Evolutionary conservation across 1,140 invertebrate species (phyloP), one percentile per base, ranked within the genome.

Genomic region (Drosophila auraria): DNA sequence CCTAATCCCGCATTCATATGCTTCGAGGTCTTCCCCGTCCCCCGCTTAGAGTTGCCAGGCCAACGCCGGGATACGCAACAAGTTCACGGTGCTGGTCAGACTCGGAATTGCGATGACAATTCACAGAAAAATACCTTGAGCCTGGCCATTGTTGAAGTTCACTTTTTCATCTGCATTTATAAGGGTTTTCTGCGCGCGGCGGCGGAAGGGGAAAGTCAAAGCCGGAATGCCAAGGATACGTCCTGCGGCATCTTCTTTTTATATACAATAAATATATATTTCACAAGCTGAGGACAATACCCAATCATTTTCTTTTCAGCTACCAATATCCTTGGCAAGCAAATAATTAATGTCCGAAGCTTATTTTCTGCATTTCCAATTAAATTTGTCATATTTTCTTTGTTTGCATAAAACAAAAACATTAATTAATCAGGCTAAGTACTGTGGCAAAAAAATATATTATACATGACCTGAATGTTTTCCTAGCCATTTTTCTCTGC

Each of bases 371-470:
- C 11, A 23, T 45, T 63, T 66, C 17, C 63, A 57, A 57, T 57
- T 23, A 40, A 57, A 57, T 57, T 57, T 57, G 20, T 40, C 54
- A 57, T 17, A 23, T 36, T 63, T 66, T 17, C 63, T 25, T 66
- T 66, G 27, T 66, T 63, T 33, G n/a, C 63, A 63, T 25, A 6
- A 8, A 63, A 66, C 58, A 66, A 66, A 60, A 63, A 63, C 38
- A 25, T 40, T 65, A 47, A 45, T 56, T 71, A 69, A 71, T 71
- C 50, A 71, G 38, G 64, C 68, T 69, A 71, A 71, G 68, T 71
- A 71, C 68, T 70, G 33, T 6, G 17, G 27, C 2, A 6, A 38
- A 42, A 15, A 38, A 42, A 15, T 38, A 23, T 54, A 47, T 47
- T 47, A 33, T 9, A 61, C 49, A 47, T 53, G 20, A 14, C 20